Base-by-base conservation (phyloP, 2,113 vertebrate species). In the Platichthys stellatus region DNA sequence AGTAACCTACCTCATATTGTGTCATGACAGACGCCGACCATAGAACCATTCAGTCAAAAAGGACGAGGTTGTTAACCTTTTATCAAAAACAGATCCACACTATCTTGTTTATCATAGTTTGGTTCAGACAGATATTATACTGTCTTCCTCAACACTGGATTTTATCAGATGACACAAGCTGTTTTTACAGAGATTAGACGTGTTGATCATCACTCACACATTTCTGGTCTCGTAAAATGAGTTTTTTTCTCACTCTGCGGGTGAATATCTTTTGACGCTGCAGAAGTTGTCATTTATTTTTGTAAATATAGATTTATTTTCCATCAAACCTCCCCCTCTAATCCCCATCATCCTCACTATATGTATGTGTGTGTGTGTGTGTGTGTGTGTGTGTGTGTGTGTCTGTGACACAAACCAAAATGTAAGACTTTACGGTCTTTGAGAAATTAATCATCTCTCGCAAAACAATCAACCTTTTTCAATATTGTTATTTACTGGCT, bases 191-290 rank as follows among this genome's bases (percentile, higher is more conserved):
- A 43, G 45, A 53, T 72, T 31, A 54, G 61, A 66, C 35, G 35
- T 9, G 43, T 74, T 53, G 60, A 38, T 65, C 72, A 72, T 68
- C 53, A 69, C 54, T 74, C 62, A 24, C 21, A 28, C 18, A 49
- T 82, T 78, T 43, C 31, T 54, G 20, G 47, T 23, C 28, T 20
- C 59, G 18, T 58, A 17, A 74, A 65, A 68, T 18, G 5, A 0
- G 5, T 51, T 69, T 20, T 1, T 1, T 20, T 43, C 38, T 62
- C 64, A 12, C 5, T 51, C 0, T 28, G 40, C 40, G 40, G 40
- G 40, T 45, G 35, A 23, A 9, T 54, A n/a, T n/a, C 6, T 59
- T 71, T 70, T 28, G 59, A 38, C 12, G 5, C 23, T 69, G 40
- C 21, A 63, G 26, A 62, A 24, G 24, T 58, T 53, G 0, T 49